phyloP scores from a whole-genome alignment of 1,140 invertebrate species.

The Atta texana region DNA sequence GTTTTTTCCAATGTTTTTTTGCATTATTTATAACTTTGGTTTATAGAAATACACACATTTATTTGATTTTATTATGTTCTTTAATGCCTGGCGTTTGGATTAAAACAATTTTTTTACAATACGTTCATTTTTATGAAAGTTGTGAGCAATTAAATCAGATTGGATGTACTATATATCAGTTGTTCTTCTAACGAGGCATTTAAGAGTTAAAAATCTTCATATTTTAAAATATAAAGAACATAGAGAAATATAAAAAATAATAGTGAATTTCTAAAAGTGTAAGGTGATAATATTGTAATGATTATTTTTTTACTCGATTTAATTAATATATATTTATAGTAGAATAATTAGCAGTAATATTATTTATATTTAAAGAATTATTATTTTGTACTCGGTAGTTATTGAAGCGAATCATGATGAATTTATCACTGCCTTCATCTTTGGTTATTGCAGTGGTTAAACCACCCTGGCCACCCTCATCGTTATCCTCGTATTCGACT shows the following conservation, averaged over 20 bases:
- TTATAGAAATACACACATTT: too few species aligned
- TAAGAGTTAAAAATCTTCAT: not conserved
- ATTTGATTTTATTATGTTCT: too few species aligned
- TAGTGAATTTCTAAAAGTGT: not conserved
- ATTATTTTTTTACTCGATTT: conserved; percentile 4
- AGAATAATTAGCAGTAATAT: not conserved
- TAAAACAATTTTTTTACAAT: too few species aligned
- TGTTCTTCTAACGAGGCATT: too few species aligned
- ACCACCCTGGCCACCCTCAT: not conserved
- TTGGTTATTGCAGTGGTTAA: conserved; percentile 30
- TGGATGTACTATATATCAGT: too few species aligned
- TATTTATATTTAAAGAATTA: not conserved
- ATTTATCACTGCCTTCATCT: conserved; percentile 37
- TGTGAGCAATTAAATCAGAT: too few species aligned
- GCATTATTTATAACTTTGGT: too few species aligned
- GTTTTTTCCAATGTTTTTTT: too few species aligned
- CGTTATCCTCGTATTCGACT: conserved; percentile 10
- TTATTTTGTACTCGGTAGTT: not conserved
- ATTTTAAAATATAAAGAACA: not conserved
- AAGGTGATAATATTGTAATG: not conserved
- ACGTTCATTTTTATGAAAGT: too few species aligned
- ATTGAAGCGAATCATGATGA: conserved; percentile 20
- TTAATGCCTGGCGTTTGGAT: too few species aligned
- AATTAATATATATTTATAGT: not conserved
- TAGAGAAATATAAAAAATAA: not conserved